Conservation (phyloP, 2,113 vertebrate genomes). For the Chlamydotis undulata region DNA sequence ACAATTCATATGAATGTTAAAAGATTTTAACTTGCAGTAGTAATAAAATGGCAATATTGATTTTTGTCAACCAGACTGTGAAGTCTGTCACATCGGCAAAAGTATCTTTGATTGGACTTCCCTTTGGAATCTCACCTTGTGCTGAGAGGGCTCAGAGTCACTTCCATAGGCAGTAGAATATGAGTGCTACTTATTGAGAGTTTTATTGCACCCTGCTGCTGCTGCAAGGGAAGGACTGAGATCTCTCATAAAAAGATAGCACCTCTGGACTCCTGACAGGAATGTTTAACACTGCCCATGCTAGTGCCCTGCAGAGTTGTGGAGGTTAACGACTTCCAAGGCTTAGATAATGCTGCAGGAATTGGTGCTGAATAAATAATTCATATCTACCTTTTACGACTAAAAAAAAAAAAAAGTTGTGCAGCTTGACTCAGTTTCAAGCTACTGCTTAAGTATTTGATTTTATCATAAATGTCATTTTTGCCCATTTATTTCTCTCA, state of each 20-base stretch:
- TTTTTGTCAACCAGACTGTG: neutral
- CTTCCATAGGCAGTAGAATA: neutral
- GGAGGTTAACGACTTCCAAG: neutral
- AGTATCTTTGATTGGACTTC: neutral
- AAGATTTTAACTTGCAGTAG: neutral
- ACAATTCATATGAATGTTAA: neutral
- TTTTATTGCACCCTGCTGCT: neutral
- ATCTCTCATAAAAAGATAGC: neutral
- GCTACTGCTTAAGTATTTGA: neutral
- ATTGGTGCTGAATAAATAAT: slow-evolving; percentile 13
- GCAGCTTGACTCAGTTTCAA: neutral
- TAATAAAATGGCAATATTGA: neutral
- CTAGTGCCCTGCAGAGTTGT: neutral
- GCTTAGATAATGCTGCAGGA: neutral
- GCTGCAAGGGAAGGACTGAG: neutral
- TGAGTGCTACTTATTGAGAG: neutral
- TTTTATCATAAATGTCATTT: neutral
- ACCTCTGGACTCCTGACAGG: neutral
- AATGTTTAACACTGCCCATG: neutral
- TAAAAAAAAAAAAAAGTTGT: neutral
- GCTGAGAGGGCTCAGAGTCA: neutral
- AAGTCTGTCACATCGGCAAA: neutral
- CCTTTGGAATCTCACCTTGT: rapidly evolving
- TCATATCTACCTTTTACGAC: neutral
- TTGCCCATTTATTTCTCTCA: neutral